These are phyloP conservation scores for Liasis olivaceus DNA, from an alignment of 2,797 vertebrate species.

Conservation along the genomic window DNA sequence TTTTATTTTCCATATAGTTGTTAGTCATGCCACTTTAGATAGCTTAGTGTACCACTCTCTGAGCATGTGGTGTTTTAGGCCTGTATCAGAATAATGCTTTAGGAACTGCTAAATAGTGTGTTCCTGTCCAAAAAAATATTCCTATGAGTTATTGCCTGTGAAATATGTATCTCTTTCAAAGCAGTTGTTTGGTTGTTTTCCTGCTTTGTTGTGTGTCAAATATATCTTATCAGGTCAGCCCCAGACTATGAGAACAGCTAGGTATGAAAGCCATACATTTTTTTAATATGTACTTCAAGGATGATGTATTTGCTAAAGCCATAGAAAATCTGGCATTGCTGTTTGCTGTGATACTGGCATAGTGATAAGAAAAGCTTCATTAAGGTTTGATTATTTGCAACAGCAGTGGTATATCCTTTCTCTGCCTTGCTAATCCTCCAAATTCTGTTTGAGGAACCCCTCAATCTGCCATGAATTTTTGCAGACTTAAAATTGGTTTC, in stretches of 20 bases:
- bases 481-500: neutral
- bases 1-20: constrained; percentile 10
- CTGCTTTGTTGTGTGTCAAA: constrained; percentile 32
- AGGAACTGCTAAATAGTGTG: constrained; percentile 1
- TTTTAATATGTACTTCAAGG: constrained; percentile 5
- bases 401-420: neutral
- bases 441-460: constrained; percentile 16
- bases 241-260: constrained; percentile 32
- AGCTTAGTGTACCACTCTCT: neutral
- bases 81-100: neutral
- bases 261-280: neutral
- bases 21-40: constrained; percentile 9
- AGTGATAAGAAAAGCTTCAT: constrained; percentile 14
- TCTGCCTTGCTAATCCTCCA: neutral
- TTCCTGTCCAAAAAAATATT: neutral
- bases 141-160: constrained; percentile 35
- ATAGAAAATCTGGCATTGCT: constrained; percentile 12
- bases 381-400: constrained; percentile 7
- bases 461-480: neutral
- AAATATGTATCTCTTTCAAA: constrained; percentile 16
- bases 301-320: constrained; percentile 5
- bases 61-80: neutral
- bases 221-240: constrained; percentile 56
- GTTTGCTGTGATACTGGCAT: constrained; percentile 20
- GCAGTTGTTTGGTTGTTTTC: neutral